phyloP scores from a whole-genome alignment of 2,113 vertebrate species.

The Anhinga anhinga region DNA sequence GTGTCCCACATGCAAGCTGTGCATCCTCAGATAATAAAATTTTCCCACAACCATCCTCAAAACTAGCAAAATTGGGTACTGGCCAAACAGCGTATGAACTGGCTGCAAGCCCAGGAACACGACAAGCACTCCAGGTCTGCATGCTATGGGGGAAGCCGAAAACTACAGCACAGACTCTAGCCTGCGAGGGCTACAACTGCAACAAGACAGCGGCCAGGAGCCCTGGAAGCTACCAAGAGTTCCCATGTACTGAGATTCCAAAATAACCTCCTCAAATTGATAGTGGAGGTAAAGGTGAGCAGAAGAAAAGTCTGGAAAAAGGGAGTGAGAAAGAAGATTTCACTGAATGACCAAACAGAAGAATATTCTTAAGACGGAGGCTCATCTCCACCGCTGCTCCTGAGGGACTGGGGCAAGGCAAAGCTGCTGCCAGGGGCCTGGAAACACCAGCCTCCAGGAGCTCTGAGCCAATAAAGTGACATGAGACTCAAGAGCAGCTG shows the following conservation, averaged over 20 bases:
- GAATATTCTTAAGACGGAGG: background rate
- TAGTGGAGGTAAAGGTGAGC: background rate
- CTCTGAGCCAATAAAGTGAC: background rate
- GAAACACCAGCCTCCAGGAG: background rate
- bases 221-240: background rate
- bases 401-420: background rate
- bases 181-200: background rate
- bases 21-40: constrained; percentile 19
- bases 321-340: background rate
- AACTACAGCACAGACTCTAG: background rate
- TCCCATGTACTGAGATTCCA: background rate
- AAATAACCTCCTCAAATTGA: background rate
- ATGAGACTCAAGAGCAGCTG: background rate
- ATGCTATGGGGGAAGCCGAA: background rate
- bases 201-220: background rate
- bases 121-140: background rate
- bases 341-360: background rate
- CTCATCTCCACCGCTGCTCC: background rate
- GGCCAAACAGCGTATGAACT: constrained; percentile 8
- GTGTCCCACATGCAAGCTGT: background rate
- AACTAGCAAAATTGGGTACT: background rate
- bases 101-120: constrained; percentile 15
- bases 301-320: background rate
- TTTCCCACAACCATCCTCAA: constrained; percentile 22
- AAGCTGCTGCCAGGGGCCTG: background rate